Evolutionary conservation across 2,113 vertebrate species (phyloP).

Genomic region (Megalops atlanticus): DNA sequence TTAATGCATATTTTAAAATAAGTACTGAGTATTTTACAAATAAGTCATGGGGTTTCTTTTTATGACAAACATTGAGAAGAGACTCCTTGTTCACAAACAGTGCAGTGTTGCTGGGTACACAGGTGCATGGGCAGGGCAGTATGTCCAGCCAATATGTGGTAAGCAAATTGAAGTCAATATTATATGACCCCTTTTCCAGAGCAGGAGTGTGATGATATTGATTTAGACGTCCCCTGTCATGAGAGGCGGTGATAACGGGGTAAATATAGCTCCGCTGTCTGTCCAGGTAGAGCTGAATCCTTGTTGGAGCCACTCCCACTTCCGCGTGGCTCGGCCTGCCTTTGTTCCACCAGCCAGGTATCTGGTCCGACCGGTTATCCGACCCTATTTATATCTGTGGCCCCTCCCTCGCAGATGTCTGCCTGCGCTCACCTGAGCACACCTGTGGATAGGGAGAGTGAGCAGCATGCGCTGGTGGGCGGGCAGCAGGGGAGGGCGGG

Average conservation of each 20-base stretch:
- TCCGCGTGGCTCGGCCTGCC: neutral
- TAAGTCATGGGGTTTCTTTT: neutral
- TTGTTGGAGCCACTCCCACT: neutral
- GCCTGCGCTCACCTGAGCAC: neutral
- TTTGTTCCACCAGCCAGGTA: neutral
- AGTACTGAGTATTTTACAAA: neutral
- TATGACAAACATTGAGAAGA: neutral
- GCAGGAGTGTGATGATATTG: neutral
- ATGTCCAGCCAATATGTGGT: neutral
- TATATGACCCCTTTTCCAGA: neutral
- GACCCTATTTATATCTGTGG: constrained; percentile 20
- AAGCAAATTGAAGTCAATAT: neutral
- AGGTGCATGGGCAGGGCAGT: neutral
- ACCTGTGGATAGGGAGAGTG: constrained; percentile 25
- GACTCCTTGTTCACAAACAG: neutral
- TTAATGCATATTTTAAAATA: neutral
- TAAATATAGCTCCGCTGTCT: neutral
- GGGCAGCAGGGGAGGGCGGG: constrained; percentile 8
- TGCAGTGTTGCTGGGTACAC: neutral
- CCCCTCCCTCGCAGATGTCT: neutral
- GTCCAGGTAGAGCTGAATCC: neutral
- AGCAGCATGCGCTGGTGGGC: neutral
- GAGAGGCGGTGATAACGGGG: neutral
- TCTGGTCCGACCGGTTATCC: constrained; percentile 29
- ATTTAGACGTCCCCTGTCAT: neutral